A percentile compares a stretch with the other conserved stretches of the same genome.
These are phyloP conservation scores for Steinernema khuongi DNA, from an alignment of 1,140 invertebrate genomes.

Conservation along the genomic window DNA sequence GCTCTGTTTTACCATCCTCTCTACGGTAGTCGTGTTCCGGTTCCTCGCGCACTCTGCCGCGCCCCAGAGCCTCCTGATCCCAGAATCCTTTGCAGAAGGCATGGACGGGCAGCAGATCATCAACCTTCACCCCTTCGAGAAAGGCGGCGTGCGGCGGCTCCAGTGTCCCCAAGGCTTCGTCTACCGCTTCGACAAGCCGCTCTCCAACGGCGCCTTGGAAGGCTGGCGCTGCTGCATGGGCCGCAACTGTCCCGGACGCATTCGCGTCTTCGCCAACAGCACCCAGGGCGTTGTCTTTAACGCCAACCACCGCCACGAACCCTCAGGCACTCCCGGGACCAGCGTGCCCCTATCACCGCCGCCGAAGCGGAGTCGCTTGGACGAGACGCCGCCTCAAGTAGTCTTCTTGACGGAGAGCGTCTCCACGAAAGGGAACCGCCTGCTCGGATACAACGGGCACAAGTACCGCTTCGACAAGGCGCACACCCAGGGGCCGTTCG, in stretches of 20 bases:
- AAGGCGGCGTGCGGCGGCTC: not conserved
- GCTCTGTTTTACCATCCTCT: too few relatives aligned
- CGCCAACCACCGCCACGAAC: constrained; percentile 2
- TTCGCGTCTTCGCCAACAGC: not conserved
- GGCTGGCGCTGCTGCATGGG: constrained; percentile 13
- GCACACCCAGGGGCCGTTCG: not conserved
- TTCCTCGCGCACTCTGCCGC: too few relatives aligned
- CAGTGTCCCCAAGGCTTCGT: not conserved
- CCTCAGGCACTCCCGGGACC: not conserved
- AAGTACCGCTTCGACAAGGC: constrained; percentile 4
- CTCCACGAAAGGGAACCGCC: not conserved
- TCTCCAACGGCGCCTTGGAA: not conserved
- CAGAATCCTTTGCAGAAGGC: too few relatives aligned
- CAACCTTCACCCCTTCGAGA: not conserved
- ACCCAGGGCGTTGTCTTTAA: not conserved
- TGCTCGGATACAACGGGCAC: not conserved
- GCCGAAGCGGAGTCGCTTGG: not conserved
- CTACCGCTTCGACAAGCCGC: constrained; percentile 7
- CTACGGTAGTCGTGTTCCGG: too few relatives aligned
- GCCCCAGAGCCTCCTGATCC: too few relatives aligned
- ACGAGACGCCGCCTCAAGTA: not conserved
- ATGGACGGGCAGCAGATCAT: not conserved
- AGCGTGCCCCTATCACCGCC: not conserved
- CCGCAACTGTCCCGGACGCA: not conserved
- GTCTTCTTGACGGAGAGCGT: not conserved